Evolutionary conservation across 1,140 invertebrate species (phyloP).

Genomic region (Plodia interpunctella): DNA sequence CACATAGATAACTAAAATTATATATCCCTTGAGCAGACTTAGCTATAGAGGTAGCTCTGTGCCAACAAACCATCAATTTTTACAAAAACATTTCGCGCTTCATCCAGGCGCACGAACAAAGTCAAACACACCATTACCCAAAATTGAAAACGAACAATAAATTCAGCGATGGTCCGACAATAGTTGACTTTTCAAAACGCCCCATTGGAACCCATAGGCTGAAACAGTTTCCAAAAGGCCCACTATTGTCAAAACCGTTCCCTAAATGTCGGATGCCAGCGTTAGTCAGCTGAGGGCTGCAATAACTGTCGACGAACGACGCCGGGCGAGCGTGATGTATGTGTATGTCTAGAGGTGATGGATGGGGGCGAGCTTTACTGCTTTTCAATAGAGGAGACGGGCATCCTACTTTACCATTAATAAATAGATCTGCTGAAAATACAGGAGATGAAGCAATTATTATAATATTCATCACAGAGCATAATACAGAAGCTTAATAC

Average conservation of each 20-base stretch:
- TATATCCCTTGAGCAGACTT: too few relatives aligned
- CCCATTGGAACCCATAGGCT: too few relatives aligned
- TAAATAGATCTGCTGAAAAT: neutral
- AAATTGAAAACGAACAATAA: slow-evolving; percentile 1
- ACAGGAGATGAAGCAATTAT: too few relatives aligned
- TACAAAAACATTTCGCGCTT: neutral
- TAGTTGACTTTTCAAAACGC: too few relatives aligned
- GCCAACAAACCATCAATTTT: too few relatives aligned
- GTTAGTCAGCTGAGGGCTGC: neutral
- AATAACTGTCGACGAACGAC: neutral
- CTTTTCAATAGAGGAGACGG: neutral
- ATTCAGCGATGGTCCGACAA: too few relatives aligned
- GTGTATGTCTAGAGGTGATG: neutral
- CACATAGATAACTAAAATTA: too few relatives aligned
- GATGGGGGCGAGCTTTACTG: neutral
- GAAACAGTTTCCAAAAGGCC: too few relatives aligned
- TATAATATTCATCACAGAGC: too few relatives aligned
- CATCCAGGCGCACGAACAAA: neutral
- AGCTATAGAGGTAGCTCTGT: too few relatives aligned
- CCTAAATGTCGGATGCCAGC: neutral
- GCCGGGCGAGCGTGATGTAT: slow-evolving; percentile 5
- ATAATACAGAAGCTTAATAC: too few relatives aligned
- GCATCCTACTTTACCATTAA: neutral
- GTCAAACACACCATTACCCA: neutral
- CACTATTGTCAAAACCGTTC: too few relatives aligned